Base-by-base conservation (phyloP, 2,797 vertebrate species). In the Poecile montanus region DNA sequence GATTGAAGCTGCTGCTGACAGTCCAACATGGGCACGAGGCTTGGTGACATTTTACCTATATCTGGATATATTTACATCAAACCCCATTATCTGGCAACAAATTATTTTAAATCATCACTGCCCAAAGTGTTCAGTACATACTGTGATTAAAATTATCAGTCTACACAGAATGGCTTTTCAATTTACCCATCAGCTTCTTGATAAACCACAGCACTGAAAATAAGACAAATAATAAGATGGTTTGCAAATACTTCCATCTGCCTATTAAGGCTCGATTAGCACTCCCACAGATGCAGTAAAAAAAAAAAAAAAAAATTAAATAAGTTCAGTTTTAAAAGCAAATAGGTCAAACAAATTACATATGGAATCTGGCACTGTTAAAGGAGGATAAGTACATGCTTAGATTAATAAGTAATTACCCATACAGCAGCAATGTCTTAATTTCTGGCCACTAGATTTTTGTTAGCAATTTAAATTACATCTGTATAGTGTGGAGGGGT, bases 131-230 rank as follows among this genome's bases (percentile, higher is more conserved):
- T 93, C 42, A 61, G 63, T 17, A 17, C 7, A 0, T 14, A 27
- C 12, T 66, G 68, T 75, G 77, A 89, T 72, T 91, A 65, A 77
- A 95, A 94, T 29, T 68, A 82, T 92, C 85, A 88, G n/a, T 44
- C 10, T 25, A 58, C 47, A 45, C 85, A 84, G 45, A 71, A 21
- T 51, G 54, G 51, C 56, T 88, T 91, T 82, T 90, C 85, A 90
- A 29, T 94, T 91, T 86, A 83, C 32, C 91, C 85, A 16, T 47
- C n/a, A 77, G 40, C 78, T 89, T 38, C 81, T 85, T 91, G 89
- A 96, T 94, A 94, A 96, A 96, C 94, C 91, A 88, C 92, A 90
- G 71, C 12, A 77, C 81, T 85, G 93, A 96, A 95, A 94, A 85
- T 48, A 77, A 90, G 85, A 94, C 89, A 89, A 90, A 77, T 90